Evolutionary conservation across 2,113 vertebrate genomes (phyloP).

Genomic region (Pundamilia nyererei): DNA sequence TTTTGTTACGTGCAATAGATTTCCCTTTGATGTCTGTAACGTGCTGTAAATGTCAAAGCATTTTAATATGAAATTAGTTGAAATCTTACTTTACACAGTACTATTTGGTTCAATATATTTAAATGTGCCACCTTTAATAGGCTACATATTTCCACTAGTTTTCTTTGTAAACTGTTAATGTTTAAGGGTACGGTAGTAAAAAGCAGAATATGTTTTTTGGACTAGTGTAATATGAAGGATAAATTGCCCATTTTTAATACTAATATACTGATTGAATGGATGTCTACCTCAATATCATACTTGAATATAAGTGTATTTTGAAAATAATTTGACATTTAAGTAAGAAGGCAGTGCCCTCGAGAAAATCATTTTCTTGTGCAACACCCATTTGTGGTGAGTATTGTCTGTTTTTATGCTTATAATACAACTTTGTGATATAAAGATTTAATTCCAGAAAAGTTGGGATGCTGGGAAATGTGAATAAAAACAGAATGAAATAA

Average conservation of each 20-base stretch:
- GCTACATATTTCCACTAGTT: background rate
- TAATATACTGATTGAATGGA: background rate
- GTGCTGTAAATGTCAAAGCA: background rate
- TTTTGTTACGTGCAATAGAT: background rate
- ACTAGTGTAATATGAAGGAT: background rate
- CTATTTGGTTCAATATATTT: background rate
- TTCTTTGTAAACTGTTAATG: background rate
- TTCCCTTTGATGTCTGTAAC: background rate
- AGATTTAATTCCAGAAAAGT: background rate
- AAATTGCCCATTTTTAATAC: background rate
- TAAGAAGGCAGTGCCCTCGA: accelerated
- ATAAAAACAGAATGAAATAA: background rate
- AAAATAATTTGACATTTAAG: background rate
- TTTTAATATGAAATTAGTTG: background rate
- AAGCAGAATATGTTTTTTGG: background rate
- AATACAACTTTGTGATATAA: background rate
- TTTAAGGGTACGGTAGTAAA: background rate
- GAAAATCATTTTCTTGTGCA: background rate
- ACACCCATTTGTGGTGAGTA: background rate
- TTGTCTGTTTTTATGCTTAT: background rate
- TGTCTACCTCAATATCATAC: background rate
- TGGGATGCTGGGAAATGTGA: background rate
- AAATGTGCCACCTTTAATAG: background rate
- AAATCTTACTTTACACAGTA: background rate
- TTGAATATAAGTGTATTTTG: accelerated